Evolutionary conservation across 2,888 invertebrate genomes (phyloP).

Genomic region (Buathra laborator): DNA sequence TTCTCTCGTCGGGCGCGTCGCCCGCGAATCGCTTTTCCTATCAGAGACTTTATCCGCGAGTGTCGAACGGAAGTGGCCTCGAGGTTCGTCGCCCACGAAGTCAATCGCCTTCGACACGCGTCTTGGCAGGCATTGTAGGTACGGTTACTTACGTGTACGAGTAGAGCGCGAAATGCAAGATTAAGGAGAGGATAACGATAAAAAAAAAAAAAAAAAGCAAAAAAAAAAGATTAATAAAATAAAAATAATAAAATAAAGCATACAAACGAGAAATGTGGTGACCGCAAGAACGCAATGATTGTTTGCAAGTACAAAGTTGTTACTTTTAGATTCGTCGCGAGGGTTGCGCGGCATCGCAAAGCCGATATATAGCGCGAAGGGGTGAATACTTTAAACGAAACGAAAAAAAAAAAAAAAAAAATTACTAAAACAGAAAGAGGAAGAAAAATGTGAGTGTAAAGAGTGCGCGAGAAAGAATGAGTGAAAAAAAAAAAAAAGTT

Average conservation of each 20-base stretch:
- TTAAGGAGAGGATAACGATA: constrained; percentile 8
- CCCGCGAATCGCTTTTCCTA: constrained; percentile 56
- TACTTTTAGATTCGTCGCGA: constrained; percentile 66
- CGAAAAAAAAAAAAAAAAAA: constrained; percentile 41
- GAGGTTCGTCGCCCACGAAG: constrained; percentile 27
- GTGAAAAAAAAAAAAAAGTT: constrained; percentile 46
- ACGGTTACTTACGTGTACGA: constrained; percentile 43
- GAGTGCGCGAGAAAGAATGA: constrained; percentile 60
- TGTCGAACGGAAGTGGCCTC: constrained; percentile 35
- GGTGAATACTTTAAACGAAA: constrained; percentile 51
- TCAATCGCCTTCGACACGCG: constrained; percentile 22
- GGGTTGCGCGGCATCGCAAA: constrained; percentile 40
- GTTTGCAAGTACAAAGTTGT: constrained; percentile 74
- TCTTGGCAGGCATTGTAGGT: constrained; percentile 44
- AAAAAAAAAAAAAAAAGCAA: not conserved
- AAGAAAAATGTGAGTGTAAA: constrained; percentile 52
- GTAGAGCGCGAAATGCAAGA: constrained; percentile 24
- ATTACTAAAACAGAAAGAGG: constrained; percentile 46
- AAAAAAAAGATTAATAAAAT: constrained; percentile 33
- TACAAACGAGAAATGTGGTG: constrained; percentile 2
- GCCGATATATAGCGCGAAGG: constrained; percentile 56
- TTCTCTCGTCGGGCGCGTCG: constrained; percentile 19
- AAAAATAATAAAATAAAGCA: constrained; percentile 8
- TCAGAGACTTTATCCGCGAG: constrained; percentile 56
- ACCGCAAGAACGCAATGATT: constrained; percentile 65